Evolutionary conservation across 2,797 vertebrate species (phyloP).

Genomic region (Gallinago solitaria): DNA sequence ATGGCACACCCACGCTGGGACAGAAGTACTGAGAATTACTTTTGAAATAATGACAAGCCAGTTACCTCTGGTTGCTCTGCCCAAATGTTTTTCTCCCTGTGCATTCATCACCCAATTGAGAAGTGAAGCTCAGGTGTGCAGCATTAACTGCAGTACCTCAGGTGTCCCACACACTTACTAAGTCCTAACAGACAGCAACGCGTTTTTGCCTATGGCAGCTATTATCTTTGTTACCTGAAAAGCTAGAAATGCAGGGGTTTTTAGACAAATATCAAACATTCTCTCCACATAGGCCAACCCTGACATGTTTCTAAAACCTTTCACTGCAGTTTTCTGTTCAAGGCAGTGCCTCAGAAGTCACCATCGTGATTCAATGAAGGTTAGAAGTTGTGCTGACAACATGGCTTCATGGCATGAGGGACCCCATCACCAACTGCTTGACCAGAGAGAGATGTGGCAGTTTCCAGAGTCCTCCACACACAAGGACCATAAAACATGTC

Average conservation of each 20-base stretch:
- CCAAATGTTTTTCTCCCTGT: not conserved
- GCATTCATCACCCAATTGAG: not conserved
- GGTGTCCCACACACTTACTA: not conserved
- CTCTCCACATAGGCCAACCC: not conserved
- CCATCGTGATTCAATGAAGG: not conserved
- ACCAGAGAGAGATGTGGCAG: not conserved
- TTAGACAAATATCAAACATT: not conserved
- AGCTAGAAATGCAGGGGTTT: not conserved
- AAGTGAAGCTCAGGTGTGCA: not conserved
- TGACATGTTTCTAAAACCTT: not conserved
- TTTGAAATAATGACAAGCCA: not conserved
- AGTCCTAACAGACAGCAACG: not conserved
- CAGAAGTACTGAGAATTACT: not conserved
- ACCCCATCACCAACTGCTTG: not conserved
- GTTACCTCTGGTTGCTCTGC: not conserved
- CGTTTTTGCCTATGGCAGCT: not conserved
- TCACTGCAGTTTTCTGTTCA: not conserved
- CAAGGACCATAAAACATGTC: not conserved
- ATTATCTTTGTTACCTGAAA: not conserved
- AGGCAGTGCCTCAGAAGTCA: not conserved
- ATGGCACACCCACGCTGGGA: accelerated
- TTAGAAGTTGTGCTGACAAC: not conserved
- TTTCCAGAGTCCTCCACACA: not conserved
- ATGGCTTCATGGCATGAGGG: not conserved
- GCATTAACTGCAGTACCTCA: not conserved